phyloP scores from a whole-genome alignment of 2,888 invertebrate genomes.

The Flexamia atlantica region DNA sequence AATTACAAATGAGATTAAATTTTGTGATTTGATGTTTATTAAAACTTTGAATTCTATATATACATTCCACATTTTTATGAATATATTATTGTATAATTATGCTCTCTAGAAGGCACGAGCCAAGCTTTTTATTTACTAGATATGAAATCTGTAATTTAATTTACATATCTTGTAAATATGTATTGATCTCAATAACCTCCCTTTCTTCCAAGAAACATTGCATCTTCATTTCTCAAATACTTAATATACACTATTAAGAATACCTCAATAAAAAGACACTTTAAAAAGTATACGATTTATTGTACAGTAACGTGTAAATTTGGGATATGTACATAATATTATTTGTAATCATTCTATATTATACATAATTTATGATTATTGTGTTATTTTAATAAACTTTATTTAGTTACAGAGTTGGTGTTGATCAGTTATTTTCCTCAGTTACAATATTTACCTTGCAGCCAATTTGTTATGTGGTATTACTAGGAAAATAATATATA shows the following conservation, averaged over 20 bases:
- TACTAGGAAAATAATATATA: too few relatives aligned
- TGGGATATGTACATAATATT: conserved; percentile 23
- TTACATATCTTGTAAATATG: not conserved
- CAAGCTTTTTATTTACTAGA: too few relatives aligned
- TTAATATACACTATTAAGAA: not conserved
- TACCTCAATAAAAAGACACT: not conserved
- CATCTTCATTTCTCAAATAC: not conserved
- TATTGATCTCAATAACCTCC: not conserved
- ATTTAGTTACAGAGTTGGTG: not conserved
- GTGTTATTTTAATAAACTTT: conserved; percentile 5
- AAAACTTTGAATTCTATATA: too few relatives aligned
- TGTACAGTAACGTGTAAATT: conserved; percentile 1
- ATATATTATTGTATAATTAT: too few relatives aligned
- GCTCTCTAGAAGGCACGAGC: too few relatives aligned
- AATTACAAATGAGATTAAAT: too few relatives aligned
- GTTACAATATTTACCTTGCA: too few relatives aligned
- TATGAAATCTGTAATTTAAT: not conserved
- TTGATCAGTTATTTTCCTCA: not conserved
- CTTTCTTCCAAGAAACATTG: not conserved
- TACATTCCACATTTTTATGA: too few relatives aligned
- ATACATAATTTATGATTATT: not conserved
- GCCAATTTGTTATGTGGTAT: too few relatives aligned
- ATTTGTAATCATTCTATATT: not conserved
- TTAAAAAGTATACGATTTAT: not conserved
- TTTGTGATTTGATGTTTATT: too few relatives aligned